Base-by-base conservation (phyloP, 2,888 invertebrate genomes). In the Cryptocheilus praepositus region DNA sequence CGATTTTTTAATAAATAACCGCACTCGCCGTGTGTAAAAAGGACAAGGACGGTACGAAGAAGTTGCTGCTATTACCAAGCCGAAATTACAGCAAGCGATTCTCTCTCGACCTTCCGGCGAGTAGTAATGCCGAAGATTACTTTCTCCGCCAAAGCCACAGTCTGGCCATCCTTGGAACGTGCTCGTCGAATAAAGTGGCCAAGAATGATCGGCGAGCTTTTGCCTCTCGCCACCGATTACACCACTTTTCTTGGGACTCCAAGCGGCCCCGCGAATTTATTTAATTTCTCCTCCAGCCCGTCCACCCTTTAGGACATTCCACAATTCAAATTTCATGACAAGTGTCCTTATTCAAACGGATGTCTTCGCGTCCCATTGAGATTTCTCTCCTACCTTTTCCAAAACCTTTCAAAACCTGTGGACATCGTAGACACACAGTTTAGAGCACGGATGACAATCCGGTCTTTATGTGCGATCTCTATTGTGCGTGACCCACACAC, bases 21-120 rank as follows among this genome's bases (percentile, higher is more conserved):
- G 36, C 36, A 36, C 36, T 36, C 36, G 36, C 7, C 36, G 36
- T 11, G 36, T 8, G 36, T 36, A 73, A 75, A 76, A 77, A 67
- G 73, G 73, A 73, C 69, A 63, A 75, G 69, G 70, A 79, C 70
- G 72, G 60, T 59, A 54, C 55, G 49, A 46, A 52, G 62, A 57
- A 21, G 66, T 57, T 63, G 58, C 52, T 62, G 55, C 68, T 70
- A 36, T 36, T 76, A 70, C 54, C 36, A 59, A 57, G 16, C 18
- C 59, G 43, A 67, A 75, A 71, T 75, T 75, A 67, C 62, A 57
- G 57, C 75, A 55, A 54, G 43, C 61, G 43, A 71, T 67, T 36
- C 36, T 36, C 36, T 36, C 36, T 36, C 36, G 11, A 11, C 36
- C 8, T 11, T 1, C 36, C 36, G 11, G 36, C 25, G 36, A 7